Evolutionary conservation across 2,113 vertebrate genomes (phyloP).

Genomic region (Thermophis baileyi): DNA sequence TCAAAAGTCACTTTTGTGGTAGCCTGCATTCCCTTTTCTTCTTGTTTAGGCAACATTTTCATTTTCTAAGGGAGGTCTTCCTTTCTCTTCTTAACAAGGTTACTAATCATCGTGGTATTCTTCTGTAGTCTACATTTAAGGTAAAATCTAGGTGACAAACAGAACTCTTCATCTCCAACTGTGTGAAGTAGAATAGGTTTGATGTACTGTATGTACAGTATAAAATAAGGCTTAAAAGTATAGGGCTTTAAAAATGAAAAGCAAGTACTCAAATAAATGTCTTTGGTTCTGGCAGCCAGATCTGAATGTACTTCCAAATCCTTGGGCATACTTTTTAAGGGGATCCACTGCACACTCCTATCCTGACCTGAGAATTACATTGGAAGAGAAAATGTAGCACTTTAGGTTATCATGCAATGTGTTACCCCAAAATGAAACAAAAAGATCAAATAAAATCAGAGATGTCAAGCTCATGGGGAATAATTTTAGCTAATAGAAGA

Average conservation of each 20-base stretch:
- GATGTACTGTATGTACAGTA: not conserved
- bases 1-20: not conserved
- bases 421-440: not conserved
- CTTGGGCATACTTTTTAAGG: not conserved
- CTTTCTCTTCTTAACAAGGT: not conserved
- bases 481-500: not conserved
- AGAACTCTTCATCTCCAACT: not conserved
- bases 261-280: not conserved
- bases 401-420: not conserved
- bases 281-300: not conserved
- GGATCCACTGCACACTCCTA: not conserved
- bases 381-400: not conserved
- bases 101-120: not conserved
- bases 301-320: not conserved
- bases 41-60: not conserved
- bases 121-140: not conserved
- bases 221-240: not conserved
- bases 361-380: not conserved
- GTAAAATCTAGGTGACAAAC: not conserved
- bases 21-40: not conserved
- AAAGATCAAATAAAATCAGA: not conserved
- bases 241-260: not conserved
- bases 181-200: not conserved
- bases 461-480: not conserved
- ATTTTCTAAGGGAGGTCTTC: not conserved